Percentiles rank a stretch among this genome's conserved stretches.
Conservation (phyloP, 2,113 vertebrate species). For the Solea senegalensis region DNA sequence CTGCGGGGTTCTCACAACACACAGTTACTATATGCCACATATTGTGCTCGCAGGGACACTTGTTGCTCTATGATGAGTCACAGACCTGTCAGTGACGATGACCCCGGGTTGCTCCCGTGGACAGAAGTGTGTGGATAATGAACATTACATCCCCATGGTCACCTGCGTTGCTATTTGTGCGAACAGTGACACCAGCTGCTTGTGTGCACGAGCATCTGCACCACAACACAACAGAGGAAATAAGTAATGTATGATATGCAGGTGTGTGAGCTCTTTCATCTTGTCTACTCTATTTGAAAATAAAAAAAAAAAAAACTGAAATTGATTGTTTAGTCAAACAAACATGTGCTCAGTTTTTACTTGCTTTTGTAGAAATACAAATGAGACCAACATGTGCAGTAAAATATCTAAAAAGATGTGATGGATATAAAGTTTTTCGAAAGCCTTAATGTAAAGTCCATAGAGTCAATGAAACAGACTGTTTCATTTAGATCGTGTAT, state of each 20-base stretch:
- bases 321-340: neutral
- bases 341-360: neutral
- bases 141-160: slow-evolving; percentile 24
- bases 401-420: too few relatives aligned
- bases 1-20: neutral
- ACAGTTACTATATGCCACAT: neutral
- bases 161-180: slow-evolving; percentile 2
- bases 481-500: too few relatives aligned
- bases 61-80: slow-evolving; percentile 18
- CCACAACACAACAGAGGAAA: neutral
- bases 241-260: slow-evolving; percentile 41
- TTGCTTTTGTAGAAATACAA: too few relatives aligned
- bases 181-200: slow-evolving; percentile 3
- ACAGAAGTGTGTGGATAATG: slow-evolving; percentile 23
- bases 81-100: neutral
- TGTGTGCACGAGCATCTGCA: neutral
- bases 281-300: neutral
- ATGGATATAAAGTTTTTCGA: too few relatives aligned
- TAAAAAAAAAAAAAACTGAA: neutral
- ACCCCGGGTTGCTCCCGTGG: slow-evolving; percentile 6
- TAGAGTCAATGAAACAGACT: too few relatives aligned
- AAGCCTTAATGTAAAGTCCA: too few relatives aligned
- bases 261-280: slow-evolving; percentile 1
- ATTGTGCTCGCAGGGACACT: neutral
- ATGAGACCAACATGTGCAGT: too few relatives aligned